Conservation (phyloP, 2,113 vertebrate genomes). For the Misgurnus anguillicaudatus region DNA sequence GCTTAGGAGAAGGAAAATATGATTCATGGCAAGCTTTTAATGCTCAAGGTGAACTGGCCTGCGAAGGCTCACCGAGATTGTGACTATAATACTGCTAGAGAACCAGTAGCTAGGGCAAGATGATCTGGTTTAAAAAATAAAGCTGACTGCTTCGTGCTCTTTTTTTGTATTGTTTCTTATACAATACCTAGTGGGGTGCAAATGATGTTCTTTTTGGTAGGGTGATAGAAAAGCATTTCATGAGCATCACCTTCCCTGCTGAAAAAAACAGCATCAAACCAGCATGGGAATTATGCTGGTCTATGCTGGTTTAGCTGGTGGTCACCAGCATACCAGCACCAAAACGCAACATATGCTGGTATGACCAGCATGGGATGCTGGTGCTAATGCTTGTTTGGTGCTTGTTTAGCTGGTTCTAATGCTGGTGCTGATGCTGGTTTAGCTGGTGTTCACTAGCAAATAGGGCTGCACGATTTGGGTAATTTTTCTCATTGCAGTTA, state of each 20-base stretch:
- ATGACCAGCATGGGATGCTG: too few relatives aligned
- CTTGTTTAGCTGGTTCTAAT: too few relatives aligned
- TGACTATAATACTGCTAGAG: conserved; percentile 27
- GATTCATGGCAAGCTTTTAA: conserved; percentile 35
- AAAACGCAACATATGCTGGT: too few relatives aligned
- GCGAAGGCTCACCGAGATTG: conserved; percentile 21
- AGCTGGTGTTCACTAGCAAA: too few relatives aligned
- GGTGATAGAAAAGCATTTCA: conserved; percentile 6
- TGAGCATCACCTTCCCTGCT: neutral
- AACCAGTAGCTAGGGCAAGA: conserved; percentile 23
- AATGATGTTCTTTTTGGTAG: conserved; percentile 1
- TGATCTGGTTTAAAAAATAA: neutral
- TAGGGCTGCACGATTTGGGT: too few relatives aligned
- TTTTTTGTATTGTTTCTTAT: conserved; percentile 7
- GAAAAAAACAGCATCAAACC: conserved; percentile 2
- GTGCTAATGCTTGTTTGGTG: too few relatives aligned
- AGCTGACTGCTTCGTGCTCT: conserved; percentile 10
- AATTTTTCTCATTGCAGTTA: too few relatives aligned
- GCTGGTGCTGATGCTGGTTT: too few relatives aligned
- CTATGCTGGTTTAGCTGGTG: too few relatives aligned
- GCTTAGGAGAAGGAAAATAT: conserved; percentile 35
- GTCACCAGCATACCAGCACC: too few relatives aligned
- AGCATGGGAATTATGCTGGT: too few relatives aligned
- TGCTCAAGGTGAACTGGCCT: conserved; percentile 45
- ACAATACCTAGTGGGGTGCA: conserved; percentile 16